A percentile compares a stretch with the other conserved stretches of the same genome.
Evolutionary conservation across 2,797 vertebrate genomes (phyloP).

Genomic region (Phylloscopus collybita): DNA sequence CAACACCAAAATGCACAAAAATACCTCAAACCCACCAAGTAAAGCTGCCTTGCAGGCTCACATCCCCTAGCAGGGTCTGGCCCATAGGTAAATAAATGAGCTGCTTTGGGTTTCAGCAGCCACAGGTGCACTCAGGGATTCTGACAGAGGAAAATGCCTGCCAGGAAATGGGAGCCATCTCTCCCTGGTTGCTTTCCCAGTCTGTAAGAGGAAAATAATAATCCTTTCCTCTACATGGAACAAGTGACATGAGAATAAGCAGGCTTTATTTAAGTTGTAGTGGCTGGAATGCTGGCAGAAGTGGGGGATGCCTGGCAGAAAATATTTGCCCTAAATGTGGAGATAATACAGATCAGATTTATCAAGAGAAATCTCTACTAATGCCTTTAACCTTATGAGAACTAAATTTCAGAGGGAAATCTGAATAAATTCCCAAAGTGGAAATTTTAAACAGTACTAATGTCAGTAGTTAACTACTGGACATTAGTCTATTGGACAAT

Average conservation of each 20-base stretch:
- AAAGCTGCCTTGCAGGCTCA: background rate
- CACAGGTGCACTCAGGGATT: background rate
- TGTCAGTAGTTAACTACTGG: background rate
- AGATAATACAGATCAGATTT: background rate
- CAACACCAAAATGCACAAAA: background rate
- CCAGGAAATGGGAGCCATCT: background rate
- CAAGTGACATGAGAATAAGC: background rate
- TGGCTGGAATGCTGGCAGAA: background rate
- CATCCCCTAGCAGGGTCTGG: background rate
- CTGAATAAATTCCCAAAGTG: background rate
- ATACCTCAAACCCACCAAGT: background rate
- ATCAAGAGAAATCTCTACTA: background rate
- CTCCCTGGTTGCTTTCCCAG: background rate
- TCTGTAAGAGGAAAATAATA: background rate
- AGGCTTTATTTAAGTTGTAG: accelerated
- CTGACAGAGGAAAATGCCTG: background rate
- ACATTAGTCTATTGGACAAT: background rate
- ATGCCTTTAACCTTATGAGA: background rate
- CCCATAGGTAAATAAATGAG: background rate
- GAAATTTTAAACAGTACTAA: background rate
- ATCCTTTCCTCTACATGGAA: background rate
- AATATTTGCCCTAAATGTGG: background rate
- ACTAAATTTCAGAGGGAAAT: background rate
- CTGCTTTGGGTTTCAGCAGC: background rate
- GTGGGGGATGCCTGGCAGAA: no score